These are phyloP conservation scores for Holcopasites calliopsidis DNA, from an alignment of 1,140 invertebrate genomes.

Conservation along the genomic window DNA sequence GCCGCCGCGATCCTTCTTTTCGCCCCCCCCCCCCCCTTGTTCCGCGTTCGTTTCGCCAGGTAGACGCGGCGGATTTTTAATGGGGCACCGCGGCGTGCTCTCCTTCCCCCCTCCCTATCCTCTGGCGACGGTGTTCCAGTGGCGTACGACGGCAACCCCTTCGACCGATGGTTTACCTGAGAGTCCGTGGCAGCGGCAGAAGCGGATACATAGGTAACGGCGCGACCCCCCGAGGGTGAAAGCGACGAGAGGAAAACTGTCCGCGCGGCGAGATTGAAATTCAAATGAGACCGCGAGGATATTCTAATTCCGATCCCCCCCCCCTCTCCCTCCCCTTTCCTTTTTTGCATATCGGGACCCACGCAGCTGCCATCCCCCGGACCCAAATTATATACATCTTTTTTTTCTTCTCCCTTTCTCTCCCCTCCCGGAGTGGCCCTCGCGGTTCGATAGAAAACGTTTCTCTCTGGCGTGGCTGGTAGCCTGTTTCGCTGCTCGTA, in stretches of 20 bases:
- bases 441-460: too few relatives aligned
- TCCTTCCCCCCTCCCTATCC: constrained; percentile 35
- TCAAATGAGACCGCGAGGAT: constrained; percentile 81
- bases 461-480: constrained; percentile 14
- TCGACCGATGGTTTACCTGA: constrained; percentile 64
- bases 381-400: constrained; percentile 65
- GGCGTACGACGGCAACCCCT: constrained; percentile 55
- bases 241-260: constrained; percentile 59
- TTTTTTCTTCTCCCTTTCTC: constrained; percentile 44
- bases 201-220: constrained; percentile 36
- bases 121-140: constrained; percentile 14
- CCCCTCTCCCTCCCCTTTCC: too few relatives aligned
- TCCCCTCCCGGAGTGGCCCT: constrained; percentile 31
- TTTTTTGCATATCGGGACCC: constrained; percentile 77
- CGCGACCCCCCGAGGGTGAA: constrained; percentile 41
- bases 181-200: constrained; percentile 35
- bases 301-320: constrained; percentile 78
- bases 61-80: constrained; percentile 72
- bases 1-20: constrained; percentile 24
- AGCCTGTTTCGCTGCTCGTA: too few relatives aligned
- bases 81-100: constrained; percentile 62
- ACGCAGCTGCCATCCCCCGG: constrained; percentile 58
- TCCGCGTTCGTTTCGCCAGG: constrained; percentile 62
- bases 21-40: background rate
- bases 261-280: constrained; percentile 75